A percentile compares a stretch with the other conserved stretches of the same genome.
Evolutionary conservation across 2,113 vertebrate species (phyloP).

Genomic region (Emydocephalus ijimae): DNA sequence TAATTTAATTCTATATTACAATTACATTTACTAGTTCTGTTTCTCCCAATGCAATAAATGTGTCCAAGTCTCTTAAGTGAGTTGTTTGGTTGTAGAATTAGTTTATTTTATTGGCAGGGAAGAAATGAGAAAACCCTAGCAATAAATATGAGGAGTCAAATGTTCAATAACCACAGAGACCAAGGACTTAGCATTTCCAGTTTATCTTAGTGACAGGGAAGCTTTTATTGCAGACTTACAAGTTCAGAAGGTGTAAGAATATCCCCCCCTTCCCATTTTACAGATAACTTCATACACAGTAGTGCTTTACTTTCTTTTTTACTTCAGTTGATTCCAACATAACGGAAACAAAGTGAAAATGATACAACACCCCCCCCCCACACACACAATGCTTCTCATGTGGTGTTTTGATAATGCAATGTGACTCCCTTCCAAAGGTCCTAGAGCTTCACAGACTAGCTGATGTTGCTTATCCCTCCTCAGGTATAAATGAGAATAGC

Average conservation of each 20-base stretch:
- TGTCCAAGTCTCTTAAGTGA: neutral
- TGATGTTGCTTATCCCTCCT: neutral
- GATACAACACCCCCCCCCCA: neutral
- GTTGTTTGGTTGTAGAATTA: constrained; percentile 10
- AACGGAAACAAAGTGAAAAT: neutral
- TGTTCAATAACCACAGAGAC: constrained; percentile 18
- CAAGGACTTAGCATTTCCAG: constrained; percentile 28
- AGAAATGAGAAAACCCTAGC: constrained; percentile 13
- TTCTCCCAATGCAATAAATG: neutral
- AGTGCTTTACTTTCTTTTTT: neutral
- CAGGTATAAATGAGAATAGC: neutral
- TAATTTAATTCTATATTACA: neutral
- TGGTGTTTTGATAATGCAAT: neutral
- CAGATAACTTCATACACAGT: neutral
- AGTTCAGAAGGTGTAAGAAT: constrained; percentile 22
- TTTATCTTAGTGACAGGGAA: constrained; percentile 30
- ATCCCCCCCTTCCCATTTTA: neutral
- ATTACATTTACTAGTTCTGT: neutral
- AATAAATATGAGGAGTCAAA: constrained; percentile 25
- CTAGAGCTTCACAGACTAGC: neutral
- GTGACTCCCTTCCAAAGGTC: neutral
- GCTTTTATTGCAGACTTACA: constrained; percentile 14
- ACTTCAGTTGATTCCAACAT: neutral
- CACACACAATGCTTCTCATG: neutral
- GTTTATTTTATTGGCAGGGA: constrained; percentile 27